Evolutionary conservation across 2,888 invertebrate species (phyloP), one percentile per base, ranked within the genome.

Genomic region (Epsilonema sp.): DNA sequence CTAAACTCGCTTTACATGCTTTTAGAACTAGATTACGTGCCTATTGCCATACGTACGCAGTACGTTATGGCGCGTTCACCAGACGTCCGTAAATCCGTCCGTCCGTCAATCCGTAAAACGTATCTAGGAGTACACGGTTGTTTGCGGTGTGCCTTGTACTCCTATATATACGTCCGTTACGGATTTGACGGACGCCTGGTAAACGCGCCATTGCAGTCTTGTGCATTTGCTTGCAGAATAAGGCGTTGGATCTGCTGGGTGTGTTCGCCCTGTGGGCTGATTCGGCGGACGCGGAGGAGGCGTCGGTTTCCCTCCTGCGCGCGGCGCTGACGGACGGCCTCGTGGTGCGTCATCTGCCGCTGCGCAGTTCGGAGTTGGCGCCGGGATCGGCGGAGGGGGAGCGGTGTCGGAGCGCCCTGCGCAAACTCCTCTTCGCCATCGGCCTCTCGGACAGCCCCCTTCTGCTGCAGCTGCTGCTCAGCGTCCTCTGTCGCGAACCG

Each of bases 401-500:
- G 3, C 24, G 26, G 11, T 43, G 26, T 22, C 4, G 8, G 4
- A 22, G 26, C 19, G 31, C 26, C 21, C 4, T 43, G 26, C 42
- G 42, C n/a, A 53, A 66, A 65, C 56, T 66, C 21, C 52, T 66
- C 52, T 52, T 53, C 48, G 63, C 57, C 1, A 47, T 66, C 50
- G 62, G 63, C 51, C 49, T 66, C 50, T 60, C 64, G 20, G 61
- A 64, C 4, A 64, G 64, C 50, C 49, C 56, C 24, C 55, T 62
- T 55, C 50, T 66, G 42, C 52, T 67, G 41, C 61, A 64, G 51
- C 52, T 63, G 20, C 47, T 66, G 16, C 60, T 66, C 49, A 60
- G 59, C 44, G 58, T 66, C 23, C 55, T 64, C 52, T 65, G 65
- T 49, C 55, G 63, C 42, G 66, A 67, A 48, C 46, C 49, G 23